phyloP scores from a whole-genome alignment of 2,113 vertebrate genomes.

The Daboia siamensis region DNA sequence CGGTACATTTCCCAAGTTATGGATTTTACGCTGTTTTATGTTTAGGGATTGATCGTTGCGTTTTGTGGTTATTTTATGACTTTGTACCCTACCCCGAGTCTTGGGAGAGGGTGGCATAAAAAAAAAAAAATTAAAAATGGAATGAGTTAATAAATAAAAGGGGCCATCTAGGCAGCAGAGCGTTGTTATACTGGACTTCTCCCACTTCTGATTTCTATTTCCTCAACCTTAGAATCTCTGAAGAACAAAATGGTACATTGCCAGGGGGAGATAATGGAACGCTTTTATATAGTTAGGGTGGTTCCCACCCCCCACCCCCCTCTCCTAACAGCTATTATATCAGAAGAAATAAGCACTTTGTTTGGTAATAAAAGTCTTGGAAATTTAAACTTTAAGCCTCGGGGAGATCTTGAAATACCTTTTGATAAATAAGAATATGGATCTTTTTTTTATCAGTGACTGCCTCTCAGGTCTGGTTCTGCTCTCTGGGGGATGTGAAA shows the following conservation, averaged over 20 bases:
- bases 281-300: background rate
- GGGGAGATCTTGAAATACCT: background rate
- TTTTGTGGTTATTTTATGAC: background rate
- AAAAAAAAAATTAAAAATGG: background rate
- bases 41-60: background rate
- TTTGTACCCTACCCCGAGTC: background rate
- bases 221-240: background rate
- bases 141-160: background rate
- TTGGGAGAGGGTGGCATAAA: background rate
- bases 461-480: background rate
- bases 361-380: background rate
- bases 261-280: background rate
- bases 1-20: background rate
- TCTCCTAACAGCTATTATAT: background rate
- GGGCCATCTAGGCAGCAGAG: background rate
- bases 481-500: background rate
- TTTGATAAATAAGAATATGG: fast-evolving
- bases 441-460: background rate
- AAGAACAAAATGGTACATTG: background rate
- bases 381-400: background rate
- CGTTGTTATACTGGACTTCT: fast-evolving
- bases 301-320: too few species aligned
- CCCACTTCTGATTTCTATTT: background rate
- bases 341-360: background rate
- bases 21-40: background rate